Percentiles rank a stretch among this genome's conserved stretches.
Conservation (phyloP, 2,113 vertebrate genomes). For the Solenodon paradoxus region DNA sequence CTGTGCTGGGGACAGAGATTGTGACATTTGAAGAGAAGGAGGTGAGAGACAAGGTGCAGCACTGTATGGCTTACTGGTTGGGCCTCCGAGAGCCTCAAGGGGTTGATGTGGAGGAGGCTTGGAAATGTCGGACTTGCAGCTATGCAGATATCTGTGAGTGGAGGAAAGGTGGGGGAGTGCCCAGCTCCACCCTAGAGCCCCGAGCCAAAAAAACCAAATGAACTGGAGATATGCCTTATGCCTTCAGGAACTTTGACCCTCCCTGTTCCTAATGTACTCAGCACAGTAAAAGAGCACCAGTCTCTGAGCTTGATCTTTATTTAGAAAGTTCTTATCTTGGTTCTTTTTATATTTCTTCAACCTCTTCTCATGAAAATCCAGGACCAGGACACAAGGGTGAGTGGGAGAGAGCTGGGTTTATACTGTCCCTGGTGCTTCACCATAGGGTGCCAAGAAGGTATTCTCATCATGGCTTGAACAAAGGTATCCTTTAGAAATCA, state of each 20-base stretch:
- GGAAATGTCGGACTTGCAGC: slow-evolving; percentile 82
- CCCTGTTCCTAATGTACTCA: neutral
- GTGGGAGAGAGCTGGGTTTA: neutral
- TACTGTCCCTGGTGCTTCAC: neutral
- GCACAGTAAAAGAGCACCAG: neutral
- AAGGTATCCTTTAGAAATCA: neutral
- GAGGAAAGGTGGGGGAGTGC: slow-evolving; percentile 48
- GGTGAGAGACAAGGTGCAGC: slow-evolving; percentile 67
- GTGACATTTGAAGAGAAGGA: slow-evolving; percentile 76
- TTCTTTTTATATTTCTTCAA: slow-evolving; percentile 22
- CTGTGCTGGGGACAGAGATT: slow-evolving; percentile 71
- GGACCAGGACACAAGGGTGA: neutral
- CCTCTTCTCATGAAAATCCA: neutral
- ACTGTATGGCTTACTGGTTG: slow-evolving; percentile 82
- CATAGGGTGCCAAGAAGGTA: neutral
- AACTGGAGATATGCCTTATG: neutral
- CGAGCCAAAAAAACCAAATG: slow-evolving; percentile 35
- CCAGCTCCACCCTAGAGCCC: neutral
- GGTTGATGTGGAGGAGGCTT: slow-evolving; percentile 85
- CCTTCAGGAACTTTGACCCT: neutral
- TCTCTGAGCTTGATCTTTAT: neutral
- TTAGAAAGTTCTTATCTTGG: neutral
- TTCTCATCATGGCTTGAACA: neutral
- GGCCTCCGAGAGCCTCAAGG: slow-evolving; percentile 82
- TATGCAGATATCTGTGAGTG: slow-evolving; percentile 81